These are phyloP conservation scores for Watsonalla binaria DNA, from an alignment of 2,888 invertebrate species.

Conservation along the genomic window DNA sequence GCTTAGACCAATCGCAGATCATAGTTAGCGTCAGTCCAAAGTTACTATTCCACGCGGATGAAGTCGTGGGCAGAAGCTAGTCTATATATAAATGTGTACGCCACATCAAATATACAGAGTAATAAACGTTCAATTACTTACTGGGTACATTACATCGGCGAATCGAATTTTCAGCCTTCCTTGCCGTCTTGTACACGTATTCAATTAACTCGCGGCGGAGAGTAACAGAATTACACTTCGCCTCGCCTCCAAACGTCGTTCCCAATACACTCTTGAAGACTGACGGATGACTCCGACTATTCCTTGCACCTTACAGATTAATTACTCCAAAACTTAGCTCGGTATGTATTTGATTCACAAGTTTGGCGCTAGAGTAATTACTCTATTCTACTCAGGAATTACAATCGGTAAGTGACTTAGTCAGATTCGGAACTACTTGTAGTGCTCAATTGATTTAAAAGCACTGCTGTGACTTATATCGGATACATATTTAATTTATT, in stretches of 20 bases:
- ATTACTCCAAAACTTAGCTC: conserved; percentile 36
- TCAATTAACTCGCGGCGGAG: conserved; percentile 42
- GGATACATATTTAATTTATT: too few relatives aligned
- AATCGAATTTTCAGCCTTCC: conserved; percentile 35
- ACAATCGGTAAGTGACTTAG: conserved; percentile 14
- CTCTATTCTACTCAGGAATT: conserved; percentile 25
- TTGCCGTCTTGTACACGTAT: conserved; percentile 32
- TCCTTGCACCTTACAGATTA: conserved; percentile 37
- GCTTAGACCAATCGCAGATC: too few relatives aligned
- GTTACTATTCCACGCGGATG: too few relatives aligned
- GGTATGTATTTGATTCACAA: conserved; percentile 42
- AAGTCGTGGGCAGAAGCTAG: too few relatives aligned
- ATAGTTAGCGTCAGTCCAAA: too few relatives aligned
- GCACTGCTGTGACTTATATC: too few relatives aligned
- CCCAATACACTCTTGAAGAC: conserved; percentile 29
- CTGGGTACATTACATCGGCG: conserved; percentile 20
- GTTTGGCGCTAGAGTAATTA: conserved; percentile 41
- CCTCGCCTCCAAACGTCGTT: conserved; percentile 23
- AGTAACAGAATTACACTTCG: conserved; percentile 42
- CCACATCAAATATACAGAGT: conserved; percentile 6
- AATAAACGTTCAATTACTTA: conserved; percentile 8
- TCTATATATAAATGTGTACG: not conserved
- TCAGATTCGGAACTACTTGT: not conserved
- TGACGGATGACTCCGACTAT: conserved; percentile 36
- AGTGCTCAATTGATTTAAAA: not conserved